Conservation (phyloP, 2,797 vertebrate genomes). For the Pelochelys cantorii region DNA sequence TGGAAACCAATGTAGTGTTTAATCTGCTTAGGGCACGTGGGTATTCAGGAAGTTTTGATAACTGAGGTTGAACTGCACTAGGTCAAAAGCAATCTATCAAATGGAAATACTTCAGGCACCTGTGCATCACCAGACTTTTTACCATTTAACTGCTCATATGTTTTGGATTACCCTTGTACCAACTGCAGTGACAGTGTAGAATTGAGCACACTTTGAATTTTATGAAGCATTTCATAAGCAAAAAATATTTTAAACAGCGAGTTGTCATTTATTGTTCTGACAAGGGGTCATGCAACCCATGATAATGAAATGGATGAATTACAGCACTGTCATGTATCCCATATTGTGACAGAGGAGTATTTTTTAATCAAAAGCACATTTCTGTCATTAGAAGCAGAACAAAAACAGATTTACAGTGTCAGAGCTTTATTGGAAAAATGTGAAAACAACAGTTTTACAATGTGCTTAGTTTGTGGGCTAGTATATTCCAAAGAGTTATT, state of each 20-base stretch:
- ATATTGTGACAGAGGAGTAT: slow-evolving; percentile 37
- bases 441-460: slow-evolving; percentile 73
- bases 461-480: slow-evolving; percentile 46
- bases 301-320: slow-evolving; percentile 18
- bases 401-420: slow-evolving; percentile 73
- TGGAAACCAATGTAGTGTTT: slow-evolving; percentile 16
- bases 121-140: not conserved
- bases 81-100: not conserved
- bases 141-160: not conserved
- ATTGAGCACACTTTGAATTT: not conserved
- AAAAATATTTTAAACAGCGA: not conserved
- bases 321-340: slow-evolving; percentile 14
- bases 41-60: not conserved
- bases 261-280: slow-evolving; percentile 7
- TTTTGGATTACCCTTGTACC: slow-evolving; percentile 34
- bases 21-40: not conserved
- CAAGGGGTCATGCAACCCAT: slow-evolving; percentile 1
- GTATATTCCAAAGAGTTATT: slow-evolving; percentile 66
- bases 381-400: slow-evolving; percentile 74
- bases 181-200: not conserved
- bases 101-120: not conserved
- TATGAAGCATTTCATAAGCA: slow-evolving; percentile 11
- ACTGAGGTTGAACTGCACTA: slow-evolving; percentile 3
- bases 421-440: slow-evolving; percentile 75
- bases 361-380: slow-evolving; percentile 75